Base-by-base conservation (phyloP, 2,797 vertebrate genomes). In the Leuciscus waleckii region DNA sequence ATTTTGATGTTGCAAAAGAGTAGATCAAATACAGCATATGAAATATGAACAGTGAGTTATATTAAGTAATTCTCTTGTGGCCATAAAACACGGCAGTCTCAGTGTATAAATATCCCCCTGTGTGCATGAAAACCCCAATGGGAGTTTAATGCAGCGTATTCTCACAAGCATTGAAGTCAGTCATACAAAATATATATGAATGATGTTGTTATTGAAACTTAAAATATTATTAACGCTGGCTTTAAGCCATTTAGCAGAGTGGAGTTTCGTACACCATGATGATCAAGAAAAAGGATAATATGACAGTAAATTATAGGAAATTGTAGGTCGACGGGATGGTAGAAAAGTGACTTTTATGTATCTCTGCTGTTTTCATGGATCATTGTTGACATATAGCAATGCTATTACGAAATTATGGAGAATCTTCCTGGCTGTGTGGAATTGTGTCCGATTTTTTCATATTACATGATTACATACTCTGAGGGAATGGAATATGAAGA, bases 51-150 rank as follows among this genome's bases (percentile, higher is more conserved):
- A 69, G 65, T 56, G 51, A 70, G 39, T 76, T 46, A 61, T 63
- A 79, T 71, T 71, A 61, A 54, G 21, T 58, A 84, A 84, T 79
- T 79, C 65, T 46, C 37, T 71, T 70, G 58, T 46, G 26, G 26
- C 83, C 65, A 85, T 85, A 79, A 77, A 85, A 79, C 67, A 79
- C 71, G 39, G 51, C 67, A 49, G 54, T 11, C 65, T 32, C 21
- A 61, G 29, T 43, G 10, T 68, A 84, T 69, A 84, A 78, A 84
- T 69, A 56, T 54, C 17, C 46, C 21, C 11, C 49, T 77, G 46
- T 67, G 46, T 8, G 6, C 7, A 41, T 11, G 35, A 51, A 58
- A 81, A 67, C 14, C 35, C 79, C 35, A 35, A 1, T 29, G 79
- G 67, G 79, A 81, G 79, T 71, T 71, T 71, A 56, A 29, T 81